These are phyloP conservation scores for Leptinotarsa peninsularis DNA, from an alignment of 2,888 invertebrate genomes.

Conservation along the genomic window DNA sequence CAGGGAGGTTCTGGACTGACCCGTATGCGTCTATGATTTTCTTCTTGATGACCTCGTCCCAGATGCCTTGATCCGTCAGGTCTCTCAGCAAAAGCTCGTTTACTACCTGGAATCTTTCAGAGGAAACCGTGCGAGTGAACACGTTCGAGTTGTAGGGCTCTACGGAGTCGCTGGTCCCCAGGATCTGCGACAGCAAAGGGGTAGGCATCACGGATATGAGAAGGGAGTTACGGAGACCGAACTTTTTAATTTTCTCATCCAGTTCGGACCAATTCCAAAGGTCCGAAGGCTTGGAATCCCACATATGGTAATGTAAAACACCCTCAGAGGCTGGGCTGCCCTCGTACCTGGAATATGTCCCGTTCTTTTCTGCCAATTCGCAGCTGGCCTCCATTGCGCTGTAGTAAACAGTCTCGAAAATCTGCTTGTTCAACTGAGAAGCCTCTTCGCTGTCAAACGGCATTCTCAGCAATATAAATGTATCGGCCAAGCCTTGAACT, in stretches of 20 bases:
- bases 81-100: constrained; percentile 96
- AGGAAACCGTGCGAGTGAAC: constrained; percentile 91
- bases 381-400: constrained; percentile 97
- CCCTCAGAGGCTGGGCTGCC: constrained; percentile 94
- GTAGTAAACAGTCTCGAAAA: constrained; percentile 98
- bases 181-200: constrained; percentile 98
- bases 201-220: constrained; percentile 98
- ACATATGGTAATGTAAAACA: constrained; percentile 97
- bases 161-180: constrained; percentile 98
- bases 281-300: constrained; percentile 87
- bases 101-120: constrained; percentile 93
- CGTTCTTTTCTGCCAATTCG: constrained; percentile 87
- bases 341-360: constrained; percentile 90
- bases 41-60: constrained; percentile 97
- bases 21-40: constrained; percentile 91
- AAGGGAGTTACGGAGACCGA: constrained; percentile 91
- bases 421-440: constrained; percentile 87
- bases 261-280: constrained; percentile 91
- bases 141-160: constrained; percentile 99
- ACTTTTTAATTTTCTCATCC: constrained; percentile 85
- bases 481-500: constrained; percentile 94
- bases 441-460: constrained; percentile 94
- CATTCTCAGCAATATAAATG: constrained; percentile 92
- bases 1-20: constrained; percentile 89
- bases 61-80: constrained; percentile 88